A percentile compares a stretch with the other conserved stretches of the same genome.
These are phyloP conservation scores for Actinia equina DNA, from an alignment of 64 coral and sea anemone species.

Conservation along the genomic window DNA sequence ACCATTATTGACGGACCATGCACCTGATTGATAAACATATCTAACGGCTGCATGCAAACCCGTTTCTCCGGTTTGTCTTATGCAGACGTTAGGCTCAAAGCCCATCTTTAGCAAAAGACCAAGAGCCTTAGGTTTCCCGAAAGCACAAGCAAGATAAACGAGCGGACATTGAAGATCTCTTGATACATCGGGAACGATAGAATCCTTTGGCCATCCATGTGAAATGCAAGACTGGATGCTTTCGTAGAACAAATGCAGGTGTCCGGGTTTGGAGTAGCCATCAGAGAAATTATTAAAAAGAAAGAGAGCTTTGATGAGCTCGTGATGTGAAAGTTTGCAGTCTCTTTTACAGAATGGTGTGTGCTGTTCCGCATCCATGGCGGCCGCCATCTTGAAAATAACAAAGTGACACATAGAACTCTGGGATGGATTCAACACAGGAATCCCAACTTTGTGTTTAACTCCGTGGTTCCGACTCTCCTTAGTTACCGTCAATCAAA, in stretches of 20 bases:
- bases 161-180: neutral
- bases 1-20: slow-evolving; percentile 15
- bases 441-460: neutral
- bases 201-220: neutral
- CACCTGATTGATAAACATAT: slow-evolving; percentile 13
- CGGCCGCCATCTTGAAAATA: neutral
- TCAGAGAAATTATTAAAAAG: neutral
- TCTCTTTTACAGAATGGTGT: slow-evolving; percentile 9
- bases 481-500: too few species aligned
- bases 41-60: slow-evolving; percentile 12
- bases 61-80: slow-evolving; percentile 10
- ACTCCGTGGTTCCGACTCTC: too few species aligned
- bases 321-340: neutral
- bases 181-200: neutral
- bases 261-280: slow-evolving; percentile 5
- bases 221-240: neutral
- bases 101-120: neutral
- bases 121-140: slow-evolving; percentile 6
- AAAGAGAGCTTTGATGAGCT: slow-evolving; percentile 2
- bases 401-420: neutral
- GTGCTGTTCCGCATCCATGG: neutral
- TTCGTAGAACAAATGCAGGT: slow-evolving; percentile 3
- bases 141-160: slow-evolving; percentile 9
- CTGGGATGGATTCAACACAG: slow-evolving; percentile 1
- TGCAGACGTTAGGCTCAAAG: neutral